phyloP scores from a whole-genome alignment of 92 coral and sea anemone genomes.

The Epizoanthus fatuus region DNA sequence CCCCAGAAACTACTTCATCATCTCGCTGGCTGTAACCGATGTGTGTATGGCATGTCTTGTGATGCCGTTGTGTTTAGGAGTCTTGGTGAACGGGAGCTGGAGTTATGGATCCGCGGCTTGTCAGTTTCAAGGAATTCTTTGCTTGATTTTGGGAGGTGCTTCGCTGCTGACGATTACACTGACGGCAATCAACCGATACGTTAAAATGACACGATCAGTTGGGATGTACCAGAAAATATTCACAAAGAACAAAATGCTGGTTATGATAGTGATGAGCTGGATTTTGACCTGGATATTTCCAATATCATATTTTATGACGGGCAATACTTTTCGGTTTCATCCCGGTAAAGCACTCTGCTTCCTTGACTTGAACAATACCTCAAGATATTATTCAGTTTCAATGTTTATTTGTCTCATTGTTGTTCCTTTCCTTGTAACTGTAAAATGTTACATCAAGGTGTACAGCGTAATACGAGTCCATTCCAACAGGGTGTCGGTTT shows the following conservation, averaged over 20 bases:
- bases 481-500: neutral
- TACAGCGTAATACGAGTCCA: neutral
- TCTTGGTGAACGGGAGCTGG: neutral
- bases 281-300: neutral
- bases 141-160: neutral
- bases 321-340: neutral
- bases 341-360: neutral
- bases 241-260: neutral
- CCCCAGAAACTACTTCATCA: neutral
- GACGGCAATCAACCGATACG: neutral
- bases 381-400: neutral
- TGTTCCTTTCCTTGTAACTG: neutral
- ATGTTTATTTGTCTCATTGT: neutral
- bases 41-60: neutral
- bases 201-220: neutral
- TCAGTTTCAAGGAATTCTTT: neutral
- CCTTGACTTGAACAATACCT: neutral
- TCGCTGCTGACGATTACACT: neutral
- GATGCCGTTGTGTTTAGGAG: neutral
- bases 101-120: neutral
- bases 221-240: neutral
- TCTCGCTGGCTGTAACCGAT: neutral
- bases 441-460: neutral
- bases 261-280: neutral
- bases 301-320: neutral